Conservation (phyloP, 2,113 vertebrate genomes). For the Sinosuthora webbiana region DNA sequence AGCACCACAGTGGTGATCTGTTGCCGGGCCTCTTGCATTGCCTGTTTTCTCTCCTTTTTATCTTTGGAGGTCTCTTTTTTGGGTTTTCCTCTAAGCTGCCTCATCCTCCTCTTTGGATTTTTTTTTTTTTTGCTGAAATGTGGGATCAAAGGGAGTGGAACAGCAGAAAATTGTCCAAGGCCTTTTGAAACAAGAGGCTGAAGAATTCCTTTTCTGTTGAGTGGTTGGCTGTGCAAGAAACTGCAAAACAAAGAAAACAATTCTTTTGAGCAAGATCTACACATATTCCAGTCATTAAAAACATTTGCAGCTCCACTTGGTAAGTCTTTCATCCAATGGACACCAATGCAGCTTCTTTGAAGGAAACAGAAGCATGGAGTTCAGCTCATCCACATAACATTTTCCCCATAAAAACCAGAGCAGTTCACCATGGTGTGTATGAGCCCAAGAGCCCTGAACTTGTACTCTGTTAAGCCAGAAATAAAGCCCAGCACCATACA, state of each 20-base stretch:
- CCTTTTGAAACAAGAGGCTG: neutral
- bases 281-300: neutral
- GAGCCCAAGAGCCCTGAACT: neutral
- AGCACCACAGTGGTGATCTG: slow-evolving; percentile 92
- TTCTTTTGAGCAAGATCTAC: neutral
- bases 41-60: slow-evolving; percentile 96
- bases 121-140: neutral
- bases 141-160: neutral
- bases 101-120: slow-evolving; percentile 75
- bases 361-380: neutral
- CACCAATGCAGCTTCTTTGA: neutral
- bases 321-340: neutral
- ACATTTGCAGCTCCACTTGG: neutral
- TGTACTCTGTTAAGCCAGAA: neutral
- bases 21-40: slow-evolving; percentile 95
- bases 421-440: neutral
- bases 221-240: neutral
- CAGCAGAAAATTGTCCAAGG: neutral
- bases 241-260: slow-evolving; percentile 6
- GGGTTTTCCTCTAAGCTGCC: slow-evolving; percentile 96
- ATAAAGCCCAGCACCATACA: neutral
- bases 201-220: neutral
- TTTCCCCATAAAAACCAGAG: neutral
- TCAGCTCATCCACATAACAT: neutral
- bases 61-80: slow-evolving; percentile 96